A percentile compares a stretch with the other conserved stretches of the same genome.
phyloP scores from a whole-genome alignment of 2,113 vertebrate genomes.

The Poeciliopsis occidentalis region DNA sequence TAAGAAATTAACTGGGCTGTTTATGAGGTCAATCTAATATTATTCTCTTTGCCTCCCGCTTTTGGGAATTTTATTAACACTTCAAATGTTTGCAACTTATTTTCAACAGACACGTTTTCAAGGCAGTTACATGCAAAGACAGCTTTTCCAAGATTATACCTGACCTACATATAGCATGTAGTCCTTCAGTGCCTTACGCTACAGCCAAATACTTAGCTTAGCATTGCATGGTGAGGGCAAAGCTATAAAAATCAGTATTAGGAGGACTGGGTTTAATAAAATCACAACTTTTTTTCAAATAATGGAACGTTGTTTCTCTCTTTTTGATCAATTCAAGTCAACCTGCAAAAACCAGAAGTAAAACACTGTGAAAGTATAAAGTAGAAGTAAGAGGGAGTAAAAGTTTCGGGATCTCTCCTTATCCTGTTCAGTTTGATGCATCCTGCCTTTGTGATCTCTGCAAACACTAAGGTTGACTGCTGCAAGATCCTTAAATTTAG shows the following conservation, averaged over 20 bases:
- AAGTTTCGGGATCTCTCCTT: not conserved
- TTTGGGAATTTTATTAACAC: not conserved
- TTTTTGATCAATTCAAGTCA: too few relatives aligned
- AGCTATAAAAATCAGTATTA: not conserved
- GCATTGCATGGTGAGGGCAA: not conserved
- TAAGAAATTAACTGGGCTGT: not conserved
- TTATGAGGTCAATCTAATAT: not conserved
- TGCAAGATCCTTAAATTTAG: constrained; percentile 6
- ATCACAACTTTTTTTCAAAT: not conserved
- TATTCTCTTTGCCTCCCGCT: not conserved
- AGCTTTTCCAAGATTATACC: constrained; percentile 23
- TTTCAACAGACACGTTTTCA: constrained; percentile 7
- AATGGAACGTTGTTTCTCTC: too few relatives aligned
- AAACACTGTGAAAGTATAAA: not conserved
- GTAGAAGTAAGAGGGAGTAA: not conserved
- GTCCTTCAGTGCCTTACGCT: constrained; percentile 11
- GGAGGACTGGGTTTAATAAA: not conserved
- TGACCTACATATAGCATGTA: constrained; percentile 25
- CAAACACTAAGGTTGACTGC: not conserved
- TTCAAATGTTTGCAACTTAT: not conserved
- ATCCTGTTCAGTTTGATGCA: not conserved
- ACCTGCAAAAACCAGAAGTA: too few relatives aligned
- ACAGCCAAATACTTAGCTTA: constrained; percentile 9
- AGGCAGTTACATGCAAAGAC: constrained; percentile 16
- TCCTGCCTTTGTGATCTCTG: not conserved